Conservation (phyloP, 2,113 vertebrate species). For the Okapia johnstoni region DNA sequence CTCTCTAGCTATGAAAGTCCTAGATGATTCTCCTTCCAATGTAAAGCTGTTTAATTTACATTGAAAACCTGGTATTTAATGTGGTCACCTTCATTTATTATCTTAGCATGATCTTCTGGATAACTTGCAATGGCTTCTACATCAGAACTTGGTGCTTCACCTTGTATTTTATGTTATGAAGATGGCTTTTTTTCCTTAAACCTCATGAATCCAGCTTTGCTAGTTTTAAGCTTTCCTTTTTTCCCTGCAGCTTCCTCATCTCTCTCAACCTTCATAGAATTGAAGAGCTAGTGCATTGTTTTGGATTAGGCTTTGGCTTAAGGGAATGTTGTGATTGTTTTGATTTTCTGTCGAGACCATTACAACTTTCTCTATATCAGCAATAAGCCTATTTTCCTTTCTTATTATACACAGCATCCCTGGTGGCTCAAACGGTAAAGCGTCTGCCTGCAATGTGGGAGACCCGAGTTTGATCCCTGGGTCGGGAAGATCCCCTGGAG, state of each 20-base stretch:
- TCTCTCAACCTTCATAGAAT: neutral
- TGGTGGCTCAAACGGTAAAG: too few relatives aligned
- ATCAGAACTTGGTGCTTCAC: neutral
- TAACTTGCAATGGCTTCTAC: neutral
- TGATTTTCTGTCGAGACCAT: neutral
- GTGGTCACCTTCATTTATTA: neutral
- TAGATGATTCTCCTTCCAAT: neutral
- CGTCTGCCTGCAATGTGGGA: too few relatives aligned
- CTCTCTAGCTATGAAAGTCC: neutral
- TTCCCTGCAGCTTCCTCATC: neutral
- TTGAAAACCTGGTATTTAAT: neutral
- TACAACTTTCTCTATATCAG: neutral
- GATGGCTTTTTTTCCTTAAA: neutral
- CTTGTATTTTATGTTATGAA: neutral
- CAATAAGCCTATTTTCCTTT: neutral
- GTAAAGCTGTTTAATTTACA: neutral
- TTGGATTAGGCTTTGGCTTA: neutral
- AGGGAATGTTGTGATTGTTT: neutral
- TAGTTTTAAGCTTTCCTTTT: neutral
- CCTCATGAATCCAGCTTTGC: neutral
- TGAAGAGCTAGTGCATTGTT: neutral
- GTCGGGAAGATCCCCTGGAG: too few relatives aligned
- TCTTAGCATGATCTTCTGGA: neutral
- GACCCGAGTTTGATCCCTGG: too few relatives aligned
- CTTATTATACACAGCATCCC: too few relatives aligned